Evolutionary conservation across 2,113 vertebrate species (phyloP).

Genomic region (Eretmochelys imbricata): DNA sequence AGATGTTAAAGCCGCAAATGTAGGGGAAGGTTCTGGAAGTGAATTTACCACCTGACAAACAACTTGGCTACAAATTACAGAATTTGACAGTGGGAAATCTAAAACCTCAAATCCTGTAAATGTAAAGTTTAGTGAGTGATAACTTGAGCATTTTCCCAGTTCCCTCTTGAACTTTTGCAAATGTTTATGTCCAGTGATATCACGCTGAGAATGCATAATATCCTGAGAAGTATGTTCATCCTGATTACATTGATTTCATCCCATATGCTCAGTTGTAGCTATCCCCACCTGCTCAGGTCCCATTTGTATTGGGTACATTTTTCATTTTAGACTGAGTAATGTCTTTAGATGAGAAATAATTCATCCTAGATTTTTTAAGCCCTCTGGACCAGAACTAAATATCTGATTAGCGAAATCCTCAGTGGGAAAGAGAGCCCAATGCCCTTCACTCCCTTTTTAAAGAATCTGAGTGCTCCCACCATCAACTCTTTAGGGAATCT

Average conservation of each 20-base stretch:
- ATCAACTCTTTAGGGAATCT: background rate
- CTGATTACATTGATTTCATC: conserved; percentile 1
- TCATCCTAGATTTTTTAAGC: background rate
- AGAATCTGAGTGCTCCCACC: background rate
- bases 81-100: background rate
- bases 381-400: background rate
- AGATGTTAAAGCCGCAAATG: background rate
- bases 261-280: conserved; percentile 12
- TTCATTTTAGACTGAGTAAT: background rate
- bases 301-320: background rate
- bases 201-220: conserved; percentile 5
- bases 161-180: background rate
- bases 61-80: background rate
- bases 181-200: background rate
- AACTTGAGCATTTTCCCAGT: background rate
- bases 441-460: background rate
- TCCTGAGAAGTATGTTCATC: conserved; percentile 12
- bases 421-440: background rate
- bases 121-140: background rate
- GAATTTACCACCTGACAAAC: background rate
- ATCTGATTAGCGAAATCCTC: background rate
- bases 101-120: conserved; percentile 6
- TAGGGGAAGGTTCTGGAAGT: background rate
- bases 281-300: background rate
- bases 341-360: background rate